Conservation (phyloP, 2,113 vertebrate species). For the Eretmochelys imbricata region DNA sequence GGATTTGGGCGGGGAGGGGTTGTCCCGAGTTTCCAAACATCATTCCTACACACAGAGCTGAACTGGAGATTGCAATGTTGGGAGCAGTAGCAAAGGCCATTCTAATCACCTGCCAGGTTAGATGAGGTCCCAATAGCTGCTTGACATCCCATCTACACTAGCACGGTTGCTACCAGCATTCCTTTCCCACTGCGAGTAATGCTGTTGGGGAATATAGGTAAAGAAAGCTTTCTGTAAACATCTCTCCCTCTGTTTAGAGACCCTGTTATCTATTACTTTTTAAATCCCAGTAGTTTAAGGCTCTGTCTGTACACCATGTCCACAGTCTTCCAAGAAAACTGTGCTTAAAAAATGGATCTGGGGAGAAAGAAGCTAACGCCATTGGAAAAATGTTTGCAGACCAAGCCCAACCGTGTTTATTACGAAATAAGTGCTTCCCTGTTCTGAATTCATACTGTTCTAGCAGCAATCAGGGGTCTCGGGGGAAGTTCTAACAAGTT, state of each 20-base stretch:
- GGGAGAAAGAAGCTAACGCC: slow-evolving; percentile 49
- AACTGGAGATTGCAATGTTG: too few relatives aligned
- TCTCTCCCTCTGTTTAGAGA: not conserved
- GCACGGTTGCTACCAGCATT: not conserved
- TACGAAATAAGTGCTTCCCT: not conserved
- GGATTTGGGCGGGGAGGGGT: too few relatives aligned
- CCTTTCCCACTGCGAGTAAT: not conserved
- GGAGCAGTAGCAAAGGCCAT: too few relatives aligned
- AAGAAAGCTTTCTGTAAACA: not conserved
- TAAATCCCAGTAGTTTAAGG: not conserved
- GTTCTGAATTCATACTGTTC: slow-evolving; percentile 17
- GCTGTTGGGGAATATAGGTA: not conserved
- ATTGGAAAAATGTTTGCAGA: slow-evolving; percentile 39
- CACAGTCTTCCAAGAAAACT: slow-evolving; percentile 33
- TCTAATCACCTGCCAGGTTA: too few relatives aligned
- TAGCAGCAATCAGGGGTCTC: not conserved
- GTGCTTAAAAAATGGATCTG: not conserved
- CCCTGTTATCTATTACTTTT: not conserved
- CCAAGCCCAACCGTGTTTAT: slow-evolving; percentile 56
- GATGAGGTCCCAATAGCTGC: too few relatives aligned
- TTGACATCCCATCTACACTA: too few relatives aligned
- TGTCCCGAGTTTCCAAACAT: too few relatives aligned
- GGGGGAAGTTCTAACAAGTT: not conserved
- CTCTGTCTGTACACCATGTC: not conserved
- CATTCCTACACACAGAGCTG: too few relatives aligned